Conservation (phyloP, 2,797 vertebrate species). For the Diceros bicornis region DNA sequence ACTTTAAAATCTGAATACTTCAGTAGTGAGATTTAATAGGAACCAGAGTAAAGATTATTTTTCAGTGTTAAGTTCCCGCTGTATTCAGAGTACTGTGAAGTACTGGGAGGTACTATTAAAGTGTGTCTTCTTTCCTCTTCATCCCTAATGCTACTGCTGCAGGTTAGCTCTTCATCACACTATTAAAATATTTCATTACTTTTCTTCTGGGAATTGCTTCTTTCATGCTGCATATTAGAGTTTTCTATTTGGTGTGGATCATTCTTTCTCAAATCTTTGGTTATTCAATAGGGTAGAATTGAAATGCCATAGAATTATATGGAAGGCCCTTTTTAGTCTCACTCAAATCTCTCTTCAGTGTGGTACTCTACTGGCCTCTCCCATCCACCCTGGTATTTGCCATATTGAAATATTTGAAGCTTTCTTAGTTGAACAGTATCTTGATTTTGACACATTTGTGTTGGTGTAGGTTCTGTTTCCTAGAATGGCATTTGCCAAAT, state of each 20-base stretch:
- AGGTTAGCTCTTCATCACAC: background rate
- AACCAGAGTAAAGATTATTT: background rate
- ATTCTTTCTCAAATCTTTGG: background rate
- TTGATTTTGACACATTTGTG: background rate
- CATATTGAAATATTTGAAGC: background rate
- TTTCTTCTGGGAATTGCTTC: background rate
- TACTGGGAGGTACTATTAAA: background rate
- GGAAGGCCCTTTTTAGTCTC: background rate
- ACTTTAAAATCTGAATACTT: background rate
- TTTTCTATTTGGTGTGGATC: background rate
- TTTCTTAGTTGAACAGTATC: background rate
- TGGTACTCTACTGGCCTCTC: background rate
- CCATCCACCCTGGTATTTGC: background rate
- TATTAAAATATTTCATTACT: background rate
- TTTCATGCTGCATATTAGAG: background rate
- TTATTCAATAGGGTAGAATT: background rate
- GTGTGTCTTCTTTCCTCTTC: background rate
- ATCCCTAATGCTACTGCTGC: background rate
- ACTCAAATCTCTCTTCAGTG: background rate
- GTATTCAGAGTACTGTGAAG: background rate
- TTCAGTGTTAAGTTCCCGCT: background rate
- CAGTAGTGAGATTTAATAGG: background rate
- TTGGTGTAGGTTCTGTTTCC: background rate
- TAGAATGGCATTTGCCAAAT: background rate
- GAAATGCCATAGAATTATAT: background rate